phyloP scores from a whole-genome alignment of 2,888 invertebrate genomes.

The Dermolepida albohirtum region DNA sequence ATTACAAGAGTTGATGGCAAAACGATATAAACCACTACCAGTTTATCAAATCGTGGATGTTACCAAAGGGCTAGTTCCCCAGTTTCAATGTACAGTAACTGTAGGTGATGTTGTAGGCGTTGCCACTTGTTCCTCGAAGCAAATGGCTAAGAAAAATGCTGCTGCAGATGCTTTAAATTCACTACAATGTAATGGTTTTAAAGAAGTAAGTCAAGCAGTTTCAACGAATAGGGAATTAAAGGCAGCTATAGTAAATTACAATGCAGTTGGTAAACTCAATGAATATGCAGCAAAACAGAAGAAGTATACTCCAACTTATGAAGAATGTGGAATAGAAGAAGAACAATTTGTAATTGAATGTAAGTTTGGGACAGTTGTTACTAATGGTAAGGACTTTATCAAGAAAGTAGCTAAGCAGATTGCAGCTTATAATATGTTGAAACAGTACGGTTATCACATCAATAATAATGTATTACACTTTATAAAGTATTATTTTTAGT shows the following conservation, averaged over 20 bases:
- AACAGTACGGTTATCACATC: not conserved
- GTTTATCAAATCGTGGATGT: slow-evolving; percentile 12
- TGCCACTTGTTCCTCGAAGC: slow-evolving; percentile 5
- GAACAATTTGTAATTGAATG: slow-evolving; percentile 8
- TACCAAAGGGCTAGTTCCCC: not conserved
- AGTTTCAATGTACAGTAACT: slow-evolving; percentile 10
- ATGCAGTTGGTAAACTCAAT: slow-evolving; percentile 24
- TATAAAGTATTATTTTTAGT: not conserved
- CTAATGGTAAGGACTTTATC: not conserved
- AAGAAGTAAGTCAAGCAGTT: not conserved
- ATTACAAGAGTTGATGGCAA: slow-evolving; percentile 27
- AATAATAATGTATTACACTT: not conserved
- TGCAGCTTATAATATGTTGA: slow-evolving; percentile 14
- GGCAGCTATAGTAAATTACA: not conserved
- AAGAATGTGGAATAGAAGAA: slow-evolving; percentile 3
- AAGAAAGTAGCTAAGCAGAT: slow-evolving; percentile 19
- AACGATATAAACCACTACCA: not conserved
- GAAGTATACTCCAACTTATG: not conserved
- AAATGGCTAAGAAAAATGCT: slow-evolving; percentile 15
- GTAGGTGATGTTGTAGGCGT: not conserved
- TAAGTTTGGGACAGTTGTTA: not conserved
- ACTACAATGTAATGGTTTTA: not conserved
- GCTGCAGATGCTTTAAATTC: not conserved
- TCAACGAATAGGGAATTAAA: not conserved
- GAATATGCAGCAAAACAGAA: slow-evolving; percentile 14